Conservation (phyloP, 2,797 vertebrate genomes). For the Halcyon leucocephala region DNA sequence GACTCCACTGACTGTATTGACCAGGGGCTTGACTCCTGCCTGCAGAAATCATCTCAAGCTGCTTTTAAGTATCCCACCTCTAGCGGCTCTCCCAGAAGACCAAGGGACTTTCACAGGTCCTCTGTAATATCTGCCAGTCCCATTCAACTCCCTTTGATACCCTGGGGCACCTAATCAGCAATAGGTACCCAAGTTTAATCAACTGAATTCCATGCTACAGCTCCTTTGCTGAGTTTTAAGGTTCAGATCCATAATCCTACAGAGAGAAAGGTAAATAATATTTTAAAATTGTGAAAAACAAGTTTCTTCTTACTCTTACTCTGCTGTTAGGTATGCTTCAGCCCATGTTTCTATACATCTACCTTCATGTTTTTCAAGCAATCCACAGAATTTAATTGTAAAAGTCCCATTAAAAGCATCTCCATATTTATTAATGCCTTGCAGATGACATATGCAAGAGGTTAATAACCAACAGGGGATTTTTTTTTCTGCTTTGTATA, state of each 20-base stretch:
- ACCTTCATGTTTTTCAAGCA: background rate
- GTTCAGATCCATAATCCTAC: background rate
- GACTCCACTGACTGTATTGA: background rate
- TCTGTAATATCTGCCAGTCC: background rate
- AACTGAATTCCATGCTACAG: background rate
- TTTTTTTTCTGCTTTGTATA: background rate
- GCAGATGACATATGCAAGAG: background rate
- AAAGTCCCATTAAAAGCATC: background rate
- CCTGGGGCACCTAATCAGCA: background rate
- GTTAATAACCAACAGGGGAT: background rate
- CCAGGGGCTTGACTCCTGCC: background rate
- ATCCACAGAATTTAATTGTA: background rate
- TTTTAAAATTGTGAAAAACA: background rate
- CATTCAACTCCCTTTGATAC: background rate
- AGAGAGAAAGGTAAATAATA: background rate
- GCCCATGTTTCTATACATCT: background rate
- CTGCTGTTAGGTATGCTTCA: background rate
- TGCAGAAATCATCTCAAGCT: background rate
- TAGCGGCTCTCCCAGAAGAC: background rate
- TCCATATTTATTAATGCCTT: background rate
- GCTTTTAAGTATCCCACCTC: background rate
- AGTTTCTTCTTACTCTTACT: background rate
- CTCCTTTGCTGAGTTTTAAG: background rate
- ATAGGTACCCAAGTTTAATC: background rate
- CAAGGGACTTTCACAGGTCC: background rate